phyloP scores from a whole-genome alignment of 1,140 invertebrate genomes.

The Chironomus tepperi region DNA sequence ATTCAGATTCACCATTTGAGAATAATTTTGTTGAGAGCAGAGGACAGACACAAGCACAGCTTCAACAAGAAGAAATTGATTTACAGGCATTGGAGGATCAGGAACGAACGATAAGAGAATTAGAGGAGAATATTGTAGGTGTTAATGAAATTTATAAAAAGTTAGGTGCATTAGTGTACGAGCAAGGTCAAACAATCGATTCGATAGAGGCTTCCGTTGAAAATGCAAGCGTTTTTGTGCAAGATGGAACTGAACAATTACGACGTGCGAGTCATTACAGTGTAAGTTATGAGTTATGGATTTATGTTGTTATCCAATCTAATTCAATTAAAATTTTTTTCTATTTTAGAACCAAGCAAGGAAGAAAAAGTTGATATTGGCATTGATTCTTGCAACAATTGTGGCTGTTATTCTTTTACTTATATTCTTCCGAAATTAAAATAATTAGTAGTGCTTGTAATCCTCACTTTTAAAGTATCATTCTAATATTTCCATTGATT shows the following conservation, averaged over 20 bases:
- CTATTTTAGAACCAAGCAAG: constrained; percentile 67
- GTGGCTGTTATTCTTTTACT: constrained; percentile 64
- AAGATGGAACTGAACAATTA: constrained; percentile 70
- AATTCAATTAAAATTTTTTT: constrained; percentile 30
- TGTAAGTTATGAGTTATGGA: constrained; percentile 37
- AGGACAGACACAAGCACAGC: constrained; percentile 53
- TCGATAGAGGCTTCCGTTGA: constrained; percentile 96
- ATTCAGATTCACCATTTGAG: constrained; percentile 31
- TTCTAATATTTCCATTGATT: no score
- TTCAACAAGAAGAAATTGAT: constrained; percentile 70
- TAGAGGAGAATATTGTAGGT: constrained; percentile 89
- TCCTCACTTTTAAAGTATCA: no score
- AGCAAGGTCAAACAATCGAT: constrained; percentile 93
- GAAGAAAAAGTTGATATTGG: constrained; percentile 74
- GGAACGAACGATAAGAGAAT: constrained; percentile 78
- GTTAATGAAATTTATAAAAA: constrained; percentile 99
- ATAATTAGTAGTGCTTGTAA: no score
- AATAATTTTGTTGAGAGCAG: constrained; percentile 38
- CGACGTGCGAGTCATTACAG: constrained; percentile 74
- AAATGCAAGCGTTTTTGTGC: constrained; percentile 76
- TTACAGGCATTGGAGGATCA: constrained; percentile 78
- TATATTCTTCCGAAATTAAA: constrained; percentile 44
- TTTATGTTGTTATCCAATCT: background rate
- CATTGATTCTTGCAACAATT: constrained; percentile 55
- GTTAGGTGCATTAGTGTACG: constrained; percentile 89